Evolutionary conservation across 2,113 vertebrate species (phyloP).

Genomic region (Macrotus californicus): DNA sequence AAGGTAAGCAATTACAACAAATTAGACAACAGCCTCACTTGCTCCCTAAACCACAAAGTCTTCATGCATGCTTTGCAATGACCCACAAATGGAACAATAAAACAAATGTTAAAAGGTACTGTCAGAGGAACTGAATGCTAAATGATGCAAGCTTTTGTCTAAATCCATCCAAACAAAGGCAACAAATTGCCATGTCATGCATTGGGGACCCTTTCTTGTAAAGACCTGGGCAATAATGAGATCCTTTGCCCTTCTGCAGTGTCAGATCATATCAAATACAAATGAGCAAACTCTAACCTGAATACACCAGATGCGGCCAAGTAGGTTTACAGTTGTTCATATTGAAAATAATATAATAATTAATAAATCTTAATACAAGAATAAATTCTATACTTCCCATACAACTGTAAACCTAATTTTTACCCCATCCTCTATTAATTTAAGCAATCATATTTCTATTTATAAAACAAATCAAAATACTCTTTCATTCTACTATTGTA

Average conservation of each 20-base stretch:
- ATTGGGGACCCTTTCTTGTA: slow-evolving; percentile 81
- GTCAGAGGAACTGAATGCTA: slow-evolving; percentile 79
- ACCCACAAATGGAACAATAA: slow-evolving; percentile 86
- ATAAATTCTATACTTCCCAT: not conserved
- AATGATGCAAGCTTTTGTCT: slow-evolving; percentile 84
- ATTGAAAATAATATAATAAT: not conserved
- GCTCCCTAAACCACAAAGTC: slow-evolving; percentile 78
- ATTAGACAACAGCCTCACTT: slow-evolving; percentile 83
- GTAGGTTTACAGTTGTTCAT: not conserved
- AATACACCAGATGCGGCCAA: slow-evolving; percentile 13
- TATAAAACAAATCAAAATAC: not conserved
- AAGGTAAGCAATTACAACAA: slow-evolving; percentile 89
- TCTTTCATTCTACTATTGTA: not conserved
- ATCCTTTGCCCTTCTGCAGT: slow-evolving; percentile 80
- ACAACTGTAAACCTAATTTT: not conserved
- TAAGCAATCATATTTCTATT: slow-evolving; percentile 62
- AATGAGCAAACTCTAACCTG: slow-evolving; percentile 68
- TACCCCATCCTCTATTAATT: slow-evolving; percentile 42
- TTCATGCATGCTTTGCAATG: slow-evolving; percentile 81
- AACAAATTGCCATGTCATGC: slow-evolving; percentile 92
- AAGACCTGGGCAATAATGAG: slow-evolving; percentile 74
- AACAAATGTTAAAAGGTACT: slow-evolving; percentile 83
- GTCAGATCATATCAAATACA: slow-evolving; percentile 79
- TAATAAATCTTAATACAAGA: not conserved
- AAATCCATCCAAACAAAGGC: slow-evolving; percentile 81